Conservation (phyloP, 1,140 invertebrate genomes). For the Temnothorax curvispinosus region DNA sequence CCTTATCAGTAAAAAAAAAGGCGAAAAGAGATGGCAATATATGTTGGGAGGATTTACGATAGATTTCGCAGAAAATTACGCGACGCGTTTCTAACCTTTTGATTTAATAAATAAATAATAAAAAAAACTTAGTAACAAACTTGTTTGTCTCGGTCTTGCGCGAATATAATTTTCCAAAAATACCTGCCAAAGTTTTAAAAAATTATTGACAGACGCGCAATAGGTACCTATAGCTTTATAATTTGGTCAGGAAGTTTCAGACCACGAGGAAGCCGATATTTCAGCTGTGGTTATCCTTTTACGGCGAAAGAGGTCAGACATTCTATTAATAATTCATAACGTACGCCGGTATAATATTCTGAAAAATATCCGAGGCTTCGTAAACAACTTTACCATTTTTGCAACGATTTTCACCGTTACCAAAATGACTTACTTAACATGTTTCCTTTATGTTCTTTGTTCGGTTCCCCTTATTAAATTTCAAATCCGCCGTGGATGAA, state of each 20-base stretch:
- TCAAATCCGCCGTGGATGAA: background rate
- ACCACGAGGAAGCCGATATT: background rate
- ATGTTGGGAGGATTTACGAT: background rate
- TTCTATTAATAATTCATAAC: slow-evolving; percentile 30
- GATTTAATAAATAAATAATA: background rate
- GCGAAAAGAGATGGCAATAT: background rate
- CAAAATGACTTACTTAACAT: background rate
- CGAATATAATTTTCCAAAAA: background rate
- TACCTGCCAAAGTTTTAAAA: background rate
- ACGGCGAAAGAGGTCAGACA: background rate
- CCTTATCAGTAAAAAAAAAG: background rate
- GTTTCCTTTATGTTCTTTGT: background rate
- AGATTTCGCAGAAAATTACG: background rate
- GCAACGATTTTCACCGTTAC: background rate
- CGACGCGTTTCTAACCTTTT: background rate
- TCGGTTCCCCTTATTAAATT: background rate
- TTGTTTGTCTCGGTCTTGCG: background rate
- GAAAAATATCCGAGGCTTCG: background rate
- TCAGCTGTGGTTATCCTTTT: background rate
- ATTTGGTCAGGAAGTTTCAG: background rate
- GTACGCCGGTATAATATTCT: background rate
- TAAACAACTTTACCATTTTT: background rate
- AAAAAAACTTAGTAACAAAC: background rate
- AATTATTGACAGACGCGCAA: background rate
- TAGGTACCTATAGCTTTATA: background rate